Percentiles rank a stretch among this genome's conserved stretches.
Evolutionary conservation across 2,113 vertebrate species (phyloP).

Genomic region (Petrocephalus zakoni): DNA sequence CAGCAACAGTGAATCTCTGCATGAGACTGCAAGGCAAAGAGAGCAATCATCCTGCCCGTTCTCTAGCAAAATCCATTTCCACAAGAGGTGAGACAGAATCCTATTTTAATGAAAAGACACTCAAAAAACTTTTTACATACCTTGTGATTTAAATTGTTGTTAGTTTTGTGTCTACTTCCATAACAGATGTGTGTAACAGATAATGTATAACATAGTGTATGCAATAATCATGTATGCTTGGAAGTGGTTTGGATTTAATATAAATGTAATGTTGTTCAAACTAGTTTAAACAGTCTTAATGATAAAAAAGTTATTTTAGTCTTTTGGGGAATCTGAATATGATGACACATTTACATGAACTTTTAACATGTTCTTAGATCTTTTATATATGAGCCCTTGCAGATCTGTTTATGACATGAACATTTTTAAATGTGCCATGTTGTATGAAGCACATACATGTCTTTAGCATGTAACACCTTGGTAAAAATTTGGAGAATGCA

Average conservation of each 20-base stretch:
- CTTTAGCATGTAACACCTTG: not conserved
- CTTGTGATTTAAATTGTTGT: not conserved
- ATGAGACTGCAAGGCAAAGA: constrained; percentile 48
- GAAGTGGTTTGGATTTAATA: constrained; percentile 14
- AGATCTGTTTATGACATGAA: not conserved
- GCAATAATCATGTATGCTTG: not conserved
- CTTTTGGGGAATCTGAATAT: not conserved
- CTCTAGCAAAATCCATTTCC: constrained; percentile 54
- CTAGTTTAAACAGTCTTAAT: constrained; percentile 12
- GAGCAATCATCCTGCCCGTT: constrained; percentile 57
- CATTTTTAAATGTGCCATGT: not conserved
- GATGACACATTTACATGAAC: not conserved
- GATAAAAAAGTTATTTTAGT: constrained; percentile 1
- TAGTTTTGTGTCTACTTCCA: not conserved
- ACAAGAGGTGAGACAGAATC: constrained; percentile 54
- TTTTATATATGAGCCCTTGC: not conserved
- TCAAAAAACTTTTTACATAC: constrained; percentile 6
- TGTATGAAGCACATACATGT: not conserved
- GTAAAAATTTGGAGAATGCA: not conserved
- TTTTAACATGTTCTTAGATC: not conserved
- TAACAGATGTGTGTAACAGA: too few species aligned
- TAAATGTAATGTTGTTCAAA: not conserved
- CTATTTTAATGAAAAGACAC: constrained; percentile 49
- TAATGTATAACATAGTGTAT: not conserved
- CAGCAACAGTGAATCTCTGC: constrained; percentile 40